Evolutionary conservation across 2,888 invertebrate genomes (phyloP).

Genomic region (Sinodicranocentrus sp.): DNA sequence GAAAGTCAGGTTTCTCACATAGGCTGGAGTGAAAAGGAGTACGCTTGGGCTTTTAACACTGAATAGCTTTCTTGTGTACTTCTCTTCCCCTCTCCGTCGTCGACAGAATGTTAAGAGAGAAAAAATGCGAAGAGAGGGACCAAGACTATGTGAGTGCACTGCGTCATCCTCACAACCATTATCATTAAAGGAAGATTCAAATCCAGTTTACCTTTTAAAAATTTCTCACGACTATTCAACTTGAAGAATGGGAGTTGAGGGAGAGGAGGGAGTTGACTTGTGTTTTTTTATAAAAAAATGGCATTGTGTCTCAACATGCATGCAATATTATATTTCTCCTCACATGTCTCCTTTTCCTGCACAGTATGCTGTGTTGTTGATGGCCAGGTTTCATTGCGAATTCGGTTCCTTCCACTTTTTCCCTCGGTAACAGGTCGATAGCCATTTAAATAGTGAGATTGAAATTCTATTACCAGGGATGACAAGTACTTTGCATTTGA

Average conservation of each 20-base stretch:
- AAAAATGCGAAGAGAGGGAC: no score
- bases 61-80: background rate
- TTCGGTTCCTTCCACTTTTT: background rate
- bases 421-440: slow-evolving; percentile 30
- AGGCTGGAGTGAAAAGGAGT: slow-evolving; percentile 50
- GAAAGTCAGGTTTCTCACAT: slow-evolving; percentile 58
- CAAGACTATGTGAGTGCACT: no score
- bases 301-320: background rate
- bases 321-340: no score
- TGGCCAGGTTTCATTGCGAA: no score
- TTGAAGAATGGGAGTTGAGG: slow-evolving; percentile 8
- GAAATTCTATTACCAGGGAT: slow-evolving; percentile 37
- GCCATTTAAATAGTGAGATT: slow-evolving; percentile 40
- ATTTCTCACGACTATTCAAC: slow-evolving; percentile 48
- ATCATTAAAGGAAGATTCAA: no score
- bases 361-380: no score
- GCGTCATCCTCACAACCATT: no score
- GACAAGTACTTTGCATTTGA: slow-evolving; percentile 39
- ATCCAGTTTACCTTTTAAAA: slow-evolving; percentile 55
- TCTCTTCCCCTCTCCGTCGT: no score
- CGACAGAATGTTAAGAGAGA: no score
- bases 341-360: no score
- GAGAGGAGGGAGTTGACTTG: slow-evolving; percentile 9
- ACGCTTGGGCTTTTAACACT: no score
- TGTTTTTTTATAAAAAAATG: background rate